Evolutionary conservation across 2,797 vertebrate genomes (phyloP).

Genomic region (Vultur gryphus): DNA sequence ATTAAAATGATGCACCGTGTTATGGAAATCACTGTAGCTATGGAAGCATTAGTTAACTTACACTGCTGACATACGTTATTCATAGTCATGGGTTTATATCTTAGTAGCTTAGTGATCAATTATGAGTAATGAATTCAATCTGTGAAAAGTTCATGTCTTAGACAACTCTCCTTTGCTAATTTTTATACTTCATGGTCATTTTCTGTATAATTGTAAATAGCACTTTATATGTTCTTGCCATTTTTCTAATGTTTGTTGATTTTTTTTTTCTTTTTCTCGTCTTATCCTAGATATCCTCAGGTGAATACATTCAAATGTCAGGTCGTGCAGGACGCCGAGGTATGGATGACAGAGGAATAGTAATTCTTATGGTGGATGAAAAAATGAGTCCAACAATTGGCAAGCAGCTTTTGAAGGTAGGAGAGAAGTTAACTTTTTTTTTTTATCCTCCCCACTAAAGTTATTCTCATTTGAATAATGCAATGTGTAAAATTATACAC

Average conservation of each 20-base stretch:
- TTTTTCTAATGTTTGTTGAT: background rate
- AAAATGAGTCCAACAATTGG: conserved; percentile 97
- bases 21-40: background rate
- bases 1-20: background rate
- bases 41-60: background rate
- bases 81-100: background rate
- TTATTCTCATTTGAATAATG: background rate
- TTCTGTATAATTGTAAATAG: background rate
- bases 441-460: background rate
- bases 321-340: conserved; percentile 95
- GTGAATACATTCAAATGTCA: conserved; percentile 99
- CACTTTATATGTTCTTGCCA: background rate
- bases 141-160: background rate
- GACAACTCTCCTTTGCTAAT: background rate
- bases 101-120: background rate
- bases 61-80: background rate
- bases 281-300: conserved; percentile 87
- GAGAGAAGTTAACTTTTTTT: background rate
- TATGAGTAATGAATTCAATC: background rate
- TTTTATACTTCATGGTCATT: background rate
- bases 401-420: conserved; percentile 96
- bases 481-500: background rate
- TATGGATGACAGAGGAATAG: conserved; percentile 98
- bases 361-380: conserved; percentile 98
- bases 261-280: background rate